Evolutionary conservation across 2,797 vertebrate genomes (phyloP), one percentile per base, ranked within the genome.

Genomic region (Periophthalmus magnuspinnatus): DNA sequence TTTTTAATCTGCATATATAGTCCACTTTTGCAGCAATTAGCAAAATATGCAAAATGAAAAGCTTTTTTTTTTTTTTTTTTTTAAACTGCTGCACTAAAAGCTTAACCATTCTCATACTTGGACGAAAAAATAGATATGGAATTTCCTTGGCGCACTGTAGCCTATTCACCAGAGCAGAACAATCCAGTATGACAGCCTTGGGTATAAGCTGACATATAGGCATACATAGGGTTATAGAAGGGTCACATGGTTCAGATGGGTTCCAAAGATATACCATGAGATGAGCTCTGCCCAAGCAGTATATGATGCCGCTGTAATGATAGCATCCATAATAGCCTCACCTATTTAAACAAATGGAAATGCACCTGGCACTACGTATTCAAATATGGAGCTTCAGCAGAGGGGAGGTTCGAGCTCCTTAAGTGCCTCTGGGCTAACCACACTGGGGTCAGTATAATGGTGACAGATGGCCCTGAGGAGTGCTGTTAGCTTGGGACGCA

Each of bases 381-480:
- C 66, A 59, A 34, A 6, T 60, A 70, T 63, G 80, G 57, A 86
- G 68, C 69, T 66, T 60, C 71, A 67, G 71, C 55, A 48, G 64
- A 69, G 74, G 67, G 70, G 52, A 82, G 69, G 75, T 61, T 71
- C 50, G 70, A 77, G 69, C 71, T 77, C 28, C 68, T 60, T 74
- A 63, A 71, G 70, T 17, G n/a, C 68, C 69, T 69, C 64, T 76
- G 66, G 47, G 69, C 52, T 68, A 78, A 84, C 70, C 70, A 52
- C 70, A 52, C 58, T 45, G 41, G 67, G 72, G 79, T 82, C 75
- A 76, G 61, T 69, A 68, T 57, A 59, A 81, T 81, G 76, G 69
- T 81, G 82, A 86, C 86, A 87, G 82, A 90, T 88, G 76, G 77
- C 67, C 71, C 66, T 71, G 65, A 76, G 74, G 70, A 65, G 64